Evolutionary conservation across 2,888 invertebrate genomes (phyloP), one percentile per base, ranked within the genome.

Genomic region (Pheosia gnoma): DNA sequence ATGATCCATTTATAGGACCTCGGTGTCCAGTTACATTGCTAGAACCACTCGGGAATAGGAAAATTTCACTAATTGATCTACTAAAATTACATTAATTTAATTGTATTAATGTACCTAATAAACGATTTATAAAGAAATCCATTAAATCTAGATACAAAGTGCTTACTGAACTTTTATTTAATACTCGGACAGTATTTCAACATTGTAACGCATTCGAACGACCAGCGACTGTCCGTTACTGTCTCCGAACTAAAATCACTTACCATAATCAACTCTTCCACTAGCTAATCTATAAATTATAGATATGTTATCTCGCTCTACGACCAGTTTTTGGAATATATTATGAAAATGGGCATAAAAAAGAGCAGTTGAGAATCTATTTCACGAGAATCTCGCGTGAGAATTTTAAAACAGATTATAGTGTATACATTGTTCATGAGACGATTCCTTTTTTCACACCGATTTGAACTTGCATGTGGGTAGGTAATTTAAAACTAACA

Each of bases 221-320:
- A 59, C 66, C 67, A 49, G 53, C 52, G 61, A 57, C 59, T 45
- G 63, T 60, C 70, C 68, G 70, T 74, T 70, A 69, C 70, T 70
- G 72, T 74, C 73, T 65, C 67, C 66, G 61, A 68, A 68, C 72
- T 74, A 74, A 77, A 80, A 79, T 79, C 75, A 80, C 78, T 80
- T 80, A 77, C 68, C 71, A 76, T 80, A 77, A 79, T 79, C 78
- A 73, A 74, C 68, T 77, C 75, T 80, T 80, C 78, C 69, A 72
- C 74, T 68, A 72, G 71, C 71, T 81, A 79, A 84, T 83, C 82
- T 83, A 83, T 83, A 85, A 83, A 82, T 82, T 80, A 81, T 74
- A 79, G 81, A 82, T 80, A 81, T 76, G 78, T 83, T 84, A 86
- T 85, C 84, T 82, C 66, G 73, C 53, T 73, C 71, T 68, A 78